Base-by-base conservation (phyloP, 2,113 vertebrate species). In the Brachypteracias leptosomus region DNA sequence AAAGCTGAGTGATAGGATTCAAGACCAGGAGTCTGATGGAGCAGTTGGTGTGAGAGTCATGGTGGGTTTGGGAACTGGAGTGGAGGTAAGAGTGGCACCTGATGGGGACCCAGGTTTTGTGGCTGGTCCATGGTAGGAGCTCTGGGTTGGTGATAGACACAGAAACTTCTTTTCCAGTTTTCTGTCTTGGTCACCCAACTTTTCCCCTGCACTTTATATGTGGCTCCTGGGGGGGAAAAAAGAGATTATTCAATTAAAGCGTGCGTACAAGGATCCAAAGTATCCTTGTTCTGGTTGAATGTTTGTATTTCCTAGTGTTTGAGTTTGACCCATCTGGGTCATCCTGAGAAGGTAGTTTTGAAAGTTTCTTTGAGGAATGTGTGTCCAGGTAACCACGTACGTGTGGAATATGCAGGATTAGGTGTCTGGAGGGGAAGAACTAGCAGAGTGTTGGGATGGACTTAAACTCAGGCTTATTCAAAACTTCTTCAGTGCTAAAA, bases 271-370 rank as follows among this genome's bases (percentile, higher is more conserved):
- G 25, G 16, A n/a, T 51, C 33, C 42, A 38, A 28, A 55, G 16
- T 29, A 35, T 18, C 24, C 1, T 9, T 44, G 7, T 46, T 20
- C 38, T 65, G 47, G 25, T 31, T 61, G 51, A 59, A 47, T 13
- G 7, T 58, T 58, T 68, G 22, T 11, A 9, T 55, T 62, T 83
- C 40, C 33, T n/a, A 7, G 36, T 22, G 29, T 0, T 24, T 2
- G 10, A 35, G n/a, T 52, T 42, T 42, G 62, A 14, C n/a, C 19
- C 0, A 0, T 17, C 49, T 21, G 31, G 31, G 70, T 70, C 26
- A 15, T 36, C 63, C 25, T 79, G 67, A 55, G 79, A 40, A 17
- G 5, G 9, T 21, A 20, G 3, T 35, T 70, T 35, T 15, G 44
- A 26, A 87, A 13, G 33, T 40, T 58, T 55, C 4, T 73, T 57